These are phyloP conservation scores for Gymnoscopelus braueri DNA, from an alignment of 2,797 vertebrate genomes.

Conservation along the genomic window DNA sequence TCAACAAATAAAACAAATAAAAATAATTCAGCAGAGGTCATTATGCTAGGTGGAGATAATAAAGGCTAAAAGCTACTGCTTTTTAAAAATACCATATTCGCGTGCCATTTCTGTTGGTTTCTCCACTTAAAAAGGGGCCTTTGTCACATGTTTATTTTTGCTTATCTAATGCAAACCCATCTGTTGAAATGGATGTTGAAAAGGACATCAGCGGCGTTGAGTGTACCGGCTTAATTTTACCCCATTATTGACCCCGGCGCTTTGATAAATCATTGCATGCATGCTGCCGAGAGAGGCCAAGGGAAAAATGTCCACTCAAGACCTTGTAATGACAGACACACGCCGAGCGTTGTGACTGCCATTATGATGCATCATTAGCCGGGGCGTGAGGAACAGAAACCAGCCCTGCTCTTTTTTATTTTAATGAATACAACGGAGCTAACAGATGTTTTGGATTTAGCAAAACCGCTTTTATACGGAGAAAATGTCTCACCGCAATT, in stretches of 20 bases:
- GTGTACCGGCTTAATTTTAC: not conserved
- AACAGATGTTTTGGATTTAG: constrained; percentile 63
- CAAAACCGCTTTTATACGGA: constrained; percentile 37
- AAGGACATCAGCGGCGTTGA: not conserved
- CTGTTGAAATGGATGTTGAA: no score
- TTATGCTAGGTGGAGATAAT: no score
- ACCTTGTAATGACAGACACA: constrained; percentile 69
- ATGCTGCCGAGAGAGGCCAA: no score
- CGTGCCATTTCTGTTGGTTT: no score
- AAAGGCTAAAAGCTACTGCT: no score
- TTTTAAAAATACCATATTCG: no score
- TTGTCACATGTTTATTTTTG: not conserved
- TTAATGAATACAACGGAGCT: constrained; percentile 63
- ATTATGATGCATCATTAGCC: constrained; percentile 65
- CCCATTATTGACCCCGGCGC: constrained; percentile 36
- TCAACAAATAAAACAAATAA: no score
- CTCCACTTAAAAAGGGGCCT: no score
- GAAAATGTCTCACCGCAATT: constrained; percentile 51
- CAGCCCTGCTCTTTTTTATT: constrained; percentile 21
- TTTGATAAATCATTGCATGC: constrained; percentile 14
- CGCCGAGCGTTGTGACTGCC: constrained; percentile 50
- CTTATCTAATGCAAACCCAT: not conserved
- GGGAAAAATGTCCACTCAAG: constrained; percentile 65
- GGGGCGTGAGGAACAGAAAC: constrained; percentile 43
- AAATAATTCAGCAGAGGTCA: no score